A percentile compares a stretch with the other conserved stretches of the same genome.
phyloP scores from a whole-genome alignment of 1,140 invertebrate species.

The Brachionus rubens region DNA sequence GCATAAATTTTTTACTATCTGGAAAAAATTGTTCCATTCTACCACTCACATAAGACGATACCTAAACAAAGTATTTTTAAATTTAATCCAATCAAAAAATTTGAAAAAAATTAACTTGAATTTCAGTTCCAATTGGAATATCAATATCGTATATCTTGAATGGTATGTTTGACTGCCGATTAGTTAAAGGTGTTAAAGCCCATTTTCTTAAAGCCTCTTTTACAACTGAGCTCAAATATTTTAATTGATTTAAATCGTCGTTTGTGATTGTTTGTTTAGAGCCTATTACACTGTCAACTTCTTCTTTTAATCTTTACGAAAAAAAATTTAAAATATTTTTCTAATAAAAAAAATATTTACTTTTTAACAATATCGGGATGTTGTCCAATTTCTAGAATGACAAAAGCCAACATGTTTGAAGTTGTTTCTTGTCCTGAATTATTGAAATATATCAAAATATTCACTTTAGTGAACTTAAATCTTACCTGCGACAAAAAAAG shows the following conservation, averaged over 20 bases:
- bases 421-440: constrained; percentile 26
- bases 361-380: background rate
- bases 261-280: background rate
- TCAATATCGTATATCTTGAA: constrained; percentile 19
- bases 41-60: constrained; percentile 42
- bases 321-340: background rate
- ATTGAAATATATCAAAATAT: background rate
- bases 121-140: constrained; percentile 27
- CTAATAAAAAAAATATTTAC: background rate
- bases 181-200: background rate
- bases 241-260: constrained; percentile 18
- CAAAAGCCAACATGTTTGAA: constrained; percentile 28
- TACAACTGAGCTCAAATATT: background rate
- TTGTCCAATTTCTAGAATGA: constrained; percentile 4
- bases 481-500: constrained; percentile 42
- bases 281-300: background rate
- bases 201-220: constrained; percentile 21
- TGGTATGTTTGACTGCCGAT: background rate
- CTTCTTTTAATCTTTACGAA: background rate
- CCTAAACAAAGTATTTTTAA: too few species aligned
- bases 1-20: background rate
- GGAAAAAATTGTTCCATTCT: background rate
- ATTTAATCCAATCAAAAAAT: background rate
- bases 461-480: background rate
- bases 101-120: background rate